Base-by-base conservation (phyloP, 2,888 invertebrate genomes). In the Mimas tiliae region DNA sequence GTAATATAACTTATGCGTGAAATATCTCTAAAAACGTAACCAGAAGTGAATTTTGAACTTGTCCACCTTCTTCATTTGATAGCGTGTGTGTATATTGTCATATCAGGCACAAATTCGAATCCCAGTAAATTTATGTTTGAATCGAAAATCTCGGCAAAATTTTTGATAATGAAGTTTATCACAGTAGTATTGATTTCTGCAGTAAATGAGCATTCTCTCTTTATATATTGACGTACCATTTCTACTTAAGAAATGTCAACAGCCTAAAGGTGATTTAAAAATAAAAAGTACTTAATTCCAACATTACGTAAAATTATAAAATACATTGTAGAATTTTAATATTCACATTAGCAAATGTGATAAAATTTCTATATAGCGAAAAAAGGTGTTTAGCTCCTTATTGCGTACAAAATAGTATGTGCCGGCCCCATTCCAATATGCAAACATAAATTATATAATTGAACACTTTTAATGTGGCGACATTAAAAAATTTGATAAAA, bases 301-400 rank as follows among this genome's bases (percentile, higher is more conserved):
- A 14, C 6, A 45, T 45, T 45, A 45, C 14, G 45, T 14, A 38
- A 7, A 38, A 9, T 38, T n/a, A n/a, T n/a, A n/a, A n/a, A 53
- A 53, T 19, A 19, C 19, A 58, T 58, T 58, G 19, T 55, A 38
- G 38, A 14, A 33, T 16, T 55, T 55, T 55, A 55, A 38, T 58
- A 38, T 12, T 16, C 58, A 19, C 58, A 42, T 58, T 42, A 34
- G 58, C 58, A 42, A 19, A 38, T 42, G 38, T 42, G 58, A 58
- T 58, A 58, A 42, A 58, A 58, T 19, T 38, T 42, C 12, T 42
- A 42, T 16, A 58, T 58, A 58, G 58, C 38, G 12, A 58, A 16
- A 27, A 58, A 58, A 58, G 38, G 42, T 53, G 58, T 58, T 6
- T 42, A 19, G 34, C 55, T 6, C 9, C 12, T 58, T 42, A 7